Evolutionary conservation across 2,888 invertebrate species (phyloP).

Genomic region (Idaea straminata): DNA sequence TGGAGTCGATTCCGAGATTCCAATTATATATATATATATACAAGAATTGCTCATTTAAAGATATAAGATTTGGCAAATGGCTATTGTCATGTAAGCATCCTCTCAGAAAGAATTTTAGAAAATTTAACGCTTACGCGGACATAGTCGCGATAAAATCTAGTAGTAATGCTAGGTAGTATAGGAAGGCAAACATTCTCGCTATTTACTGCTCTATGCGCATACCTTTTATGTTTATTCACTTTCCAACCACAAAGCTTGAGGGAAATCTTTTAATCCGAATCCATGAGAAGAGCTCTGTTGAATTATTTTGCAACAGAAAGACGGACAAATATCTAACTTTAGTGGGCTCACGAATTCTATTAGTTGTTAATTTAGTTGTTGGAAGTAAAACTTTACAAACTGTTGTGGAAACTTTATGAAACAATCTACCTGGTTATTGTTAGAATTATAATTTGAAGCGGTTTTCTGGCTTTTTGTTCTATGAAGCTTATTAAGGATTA

Average conservation of each 20-base stretch:
- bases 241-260: background rate
- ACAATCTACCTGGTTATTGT: too few relatives aligned
- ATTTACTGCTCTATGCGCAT: background rate
- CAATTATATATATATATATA: too few relatives aligned
- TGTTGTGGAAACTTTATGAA: background rate
- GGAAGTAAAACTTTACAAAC: background rate
- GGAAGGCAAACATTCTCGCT: background rate
- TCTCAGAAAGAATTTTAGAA: background rate
- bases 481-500: too few relatives aligned
- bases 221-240: background rate
- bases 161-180: background rate
- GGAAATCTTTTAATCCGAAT: background rate
- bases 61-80: too few relatives aligned
- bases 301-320: background rate
- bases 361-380: background rate
- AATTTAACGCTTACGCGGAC: background rate
- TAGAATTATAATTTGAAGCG: too few relatives aligned
- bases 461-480: too few relatives aligned
- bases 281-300: background rate
- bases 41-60: too few relatives aligned
- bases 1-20: too few relatives aligned
- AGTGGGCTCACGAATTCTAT: background rate
- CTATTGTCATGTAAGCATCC: too few relatives aligned
- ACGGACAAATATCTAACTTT: background rate
- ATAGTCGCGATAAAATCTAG: background rate